Base-by-base conservation (phyloP, 1,140 invertebrate species). In the Dendrolimus kikuchii region DNA sequence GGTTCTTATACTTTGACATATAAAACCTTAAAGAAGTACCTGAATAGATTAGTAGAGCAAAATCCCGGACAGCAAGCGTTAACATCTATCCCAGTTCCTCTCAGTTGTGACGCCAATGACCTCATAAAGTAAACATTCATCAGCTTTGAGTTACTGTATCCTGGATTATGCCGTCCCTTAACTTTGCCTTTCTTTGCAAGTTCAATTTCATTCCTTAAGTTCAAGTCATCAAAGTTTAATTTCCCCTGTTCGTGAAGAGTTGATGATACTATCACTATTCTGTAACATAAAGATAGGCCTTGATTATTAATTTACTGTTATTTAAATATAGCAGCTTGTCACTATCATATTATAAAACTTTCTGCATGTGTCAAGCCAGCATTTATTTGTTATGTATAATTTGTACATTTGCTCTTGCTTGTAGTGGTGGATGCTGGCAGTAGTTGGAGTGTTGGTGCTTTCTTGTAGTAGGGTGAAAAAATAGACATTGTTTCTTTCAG, bases 31-130 rank as follows among this genome's bases (percentile, higher is more conserved):
- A 40, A 48, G n/a, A 37, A 7, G 37, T 63, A 87, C 84, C 85
- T 86, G 61, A 88, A 88, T 38, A 88, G 53, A 59, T 92, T 91
- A 1, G 95, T 96, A 53, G 93, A 94, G 23, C 93, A 93, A 74
- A 96, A 95, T 38, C 96, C 96, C 23, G 96, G 96, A 69, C 95
- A 95, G 48, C 94, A 89, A 41, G 91, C 90, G 70, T 94, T 93
- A 4, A 94, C 92, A 59, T 90, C 91, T 6, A 96, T 88, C 41
- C 90, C 91, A 39, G 78, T 85, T 36, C 88, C 89, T 68, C 89
- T 74, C 5, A 89, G 70, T 59, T 88, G 86, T 45, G 86, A 89
- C 0, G 92, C 87, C 49, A 95, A 74, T 52, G 93, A 90, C 45
- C 81, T 81, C 1, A 88, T 89, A 75, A 94, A 94, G 61, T 94